Evolutionary conservation across 2,113 vertebrate genomes (phyloP).

Genomic region (Chionomys nivalis): DNA sequence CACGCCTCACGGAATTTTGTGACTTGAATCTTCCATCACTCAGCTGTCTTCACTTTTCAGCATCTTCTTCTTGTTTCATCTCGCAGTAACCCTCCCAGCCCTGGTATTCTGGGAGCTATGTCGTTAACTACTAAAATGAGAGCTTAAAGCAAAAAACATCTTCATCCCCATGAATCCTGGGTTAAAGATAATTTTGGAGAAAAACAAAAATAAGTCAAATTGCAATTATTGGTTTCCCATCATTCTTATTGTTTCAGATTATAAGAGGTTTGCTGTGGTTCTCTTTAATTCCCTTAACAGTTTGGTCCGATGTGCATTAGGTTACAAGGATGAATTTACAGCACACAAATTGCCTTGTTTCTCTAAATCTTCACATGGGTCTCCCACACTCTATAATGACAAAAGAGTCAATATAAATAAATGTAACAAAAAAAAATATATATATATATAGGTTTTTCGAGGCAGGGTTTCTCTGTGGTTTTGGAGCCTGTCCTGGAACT

Average conservation of each 20-base stretch:
- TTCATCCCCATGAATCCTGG: not conserved
- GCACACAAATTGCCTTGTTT: not conserved
- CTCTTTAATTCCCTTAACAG: not conserved
- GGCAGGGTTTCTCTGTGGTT: no score
- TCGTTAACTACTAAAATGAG: not conserved
- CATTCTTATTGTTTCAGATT: not conserved
- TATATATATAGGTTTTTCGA: no score
- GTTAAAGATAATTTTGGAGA: not conserved
- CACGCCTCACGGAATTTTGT: not conserved
- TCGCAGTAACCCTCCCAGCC: not conserved
- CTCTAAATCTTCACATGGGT: not conserved
- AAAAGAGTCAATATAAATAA: not conserved
- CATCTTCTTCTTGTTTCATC: not conserved
- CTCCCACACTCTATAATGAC: not conserved
- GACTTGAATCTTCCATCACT: not conserved
- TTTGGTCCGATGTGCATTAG: not conserved
- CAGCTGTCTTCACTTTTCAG: not conserved
- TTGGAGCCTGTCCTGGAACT: no score
- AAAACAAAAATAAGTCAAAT: slow-evolving; percentile 16
- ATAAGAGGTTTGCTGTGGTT: not conserved
- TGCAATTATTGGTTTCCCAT: not conserved
- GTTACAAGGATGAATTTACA: slow-evolving; percentile 6
- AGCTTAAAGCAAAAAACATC: not conserved
- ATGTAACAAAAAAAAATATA: no score
- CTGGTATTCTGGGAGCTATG: not conserved